phyloP scores from a whole-genome alignment of 2,888 invertebrate species.

The Eudemis profundana region DNA sequence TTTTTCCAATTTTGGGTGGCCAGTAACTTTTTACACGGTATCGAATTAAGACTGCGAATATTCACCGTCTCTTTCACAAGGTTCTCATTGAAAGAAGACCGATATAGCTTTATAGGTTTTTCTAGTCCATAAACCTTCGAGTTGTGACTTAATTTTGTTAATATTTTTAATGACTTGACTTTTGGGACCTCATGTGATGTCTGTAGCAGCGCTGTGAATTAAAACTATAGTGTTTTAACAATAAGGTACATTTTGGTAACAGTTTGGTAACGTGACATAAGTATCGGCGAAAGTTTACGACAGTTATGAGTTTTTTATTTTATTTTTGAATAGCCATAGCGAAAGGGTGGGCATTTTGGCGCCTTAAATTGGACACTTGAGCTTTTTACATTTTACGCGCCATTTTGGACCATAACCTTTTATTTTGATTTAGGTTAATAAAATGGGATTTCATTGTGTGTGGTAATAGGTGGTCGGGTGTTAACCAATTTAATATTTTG shows the following conservation, averaged over 20 bases:
- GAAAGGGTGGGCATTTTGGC: slow-evolving; percentile 73
- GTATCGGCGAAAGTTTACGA: slow-evolving; percentile 19
- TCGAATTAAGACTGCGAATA: slow-evolving; percentile 51
- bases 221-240: background rate
- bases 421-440: slow-evolving; percentile 62
- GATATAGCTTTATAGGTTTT: slow-evolving; percentile 24
- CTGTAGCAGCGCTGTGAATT: background rate
- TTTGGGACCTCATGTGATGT: slow-evolving; percentile 2
- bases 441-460: slow-evolving; percentile 49
- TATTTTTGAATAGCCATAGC: slow-evolving; percentile 67
- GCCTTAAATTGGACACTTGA: slow-evolving; percentile 63
- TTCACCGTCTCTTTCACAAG: slow-evolving; percentile 36
- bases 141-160: slow-evolving; percentile 69
- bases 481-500: slow-evolving; percentile 37
- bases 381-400: slow-evolving; percentile 57
- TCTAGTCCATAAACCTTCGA: slow-evolving; percentile 49
- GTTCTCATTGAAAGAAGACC: slow-evolving; percentile 41
- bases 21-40: slow-evolving; percentile 50
- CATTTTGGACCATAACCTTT: slow-evolving; percentile 58
- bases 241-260: slow-evolving; percentile 1
- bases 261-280: background rate
- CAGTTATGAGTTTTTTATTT: slow-evolving; percentile 43
- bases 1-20: slow-evolving; percentile 58
- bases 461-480: slow-evolving; percentile 32
- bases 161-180: slow-evolving; percentile 25